Evolutionary conservation across 2,113 vertebrate genomes (phyloP), one percentile per base, ranked within the genome.

Genomic region (Cephalopholis sonnerati): DNA sequence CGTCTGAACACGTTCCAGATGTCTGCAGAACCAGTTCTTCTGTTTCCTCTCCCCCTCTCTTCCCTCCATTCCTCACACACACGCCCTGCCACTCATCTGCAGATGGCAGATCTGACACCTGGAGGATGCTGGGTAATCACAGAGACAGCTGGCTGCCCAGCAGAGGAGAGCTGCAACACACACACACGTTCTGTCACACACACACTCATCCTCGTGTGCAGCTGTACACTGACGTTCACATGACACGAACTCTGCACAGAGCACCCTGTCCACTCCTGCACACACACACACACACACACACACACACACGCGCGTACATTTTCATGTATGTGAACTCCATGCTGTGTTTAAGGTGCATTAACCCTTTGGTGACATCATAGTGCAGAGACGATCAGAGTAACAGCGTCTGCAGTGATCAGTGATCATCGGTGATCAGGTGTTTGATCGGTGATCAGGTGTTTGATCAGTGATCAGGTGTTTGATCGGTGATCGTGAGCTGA

Each of bases 11-110:
- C 32, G 92, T 82, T 93, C 82, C 89, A 91, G 71, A 89, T 85
- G 83, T 89, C 89, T 88, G 89, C 83, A 80, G 86, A 94, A 93
- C 93, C 86, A 89, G 92, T 94, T 93, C 87, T 86, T 90, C 85
- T 76, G 25, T 84, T 81, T 77, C 69, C 24, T 69, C 39, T 44
- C 53, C 54, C 22, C 32, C 39, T 39, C 13, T 12, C 18, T 20
- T 44, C 27, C 66, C 77, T 57, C 74, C 65, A 79, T 79, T 87
- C 71, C 85, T 79, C 24, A 22, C 84, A 80, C 75, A 64, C 85
- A 73, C 83, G 59, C 83, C 83, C 81, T 68, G 83, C 83, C 83
- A 81, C 84, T 86, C 86, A 75, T 83, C 85, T 89, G 89, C 89
- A 90, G 86, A 89, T 87, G 88, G 84, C 86, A 80, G 76, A 63